Evolutionary conservation across 1,140 invertebrate genomes (phyloP).

Genomic region (Monochamus saltuarius): DNA sequence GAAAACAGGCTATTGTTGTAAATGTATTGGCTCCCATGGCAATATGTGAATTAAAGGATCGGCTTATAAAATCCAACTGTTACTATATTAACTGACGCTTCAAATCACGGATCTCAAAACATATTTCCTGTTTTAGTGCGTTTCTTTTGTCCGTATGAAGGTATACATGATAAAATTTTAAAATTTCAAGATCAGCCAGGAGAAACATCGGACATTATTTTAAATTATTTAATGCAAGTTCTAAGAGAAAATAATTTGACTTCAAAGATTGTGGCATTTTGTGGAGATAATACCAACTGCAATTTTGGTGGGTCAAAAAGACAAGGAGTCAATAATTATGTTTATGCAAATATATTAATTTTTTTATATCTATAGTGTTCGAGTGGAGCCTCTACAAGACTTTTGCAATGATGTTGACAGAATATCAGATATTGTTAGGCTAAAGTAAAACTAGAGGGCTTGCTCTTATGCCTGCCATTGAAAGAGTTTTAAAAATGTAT

Average conservation of each 20-base stretch:
- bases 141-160: constrained; percentile 14
- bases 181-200: constrained; percentile 33
- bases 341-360: constrained; percentile 42
- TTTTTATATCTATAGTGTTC: constrained; percentile 30
- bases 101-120: constrained; percentile 41
- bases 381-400: constrained; percentile 5
- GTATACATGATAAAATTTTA: constrained; percentile 29
- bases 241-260: constrained; percentile 28
- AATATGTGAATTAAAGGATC: constrained; percentile 38
- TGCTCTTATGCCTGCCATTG: constrained; percentile 20
- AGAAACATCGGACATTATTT: constrained; percentile 24
- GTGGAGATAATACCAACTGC: constrained; percentile 29
- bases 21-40: constrained; percentile 34
- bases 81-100: constrained; percentile 33
- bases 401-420: too few relatives aligned
- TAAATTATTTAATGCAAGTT: constrained; percentile 28
- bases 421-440: too few relatives aligned
- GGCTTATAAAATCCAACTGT: constrained; percentile 39
- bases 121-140: constrained; percentile 34
- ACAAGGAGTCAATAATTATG: constrained; percentile 29
- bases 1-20: constrained; percentile 42
- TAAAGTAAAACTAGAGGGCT: too few relatives aligned
- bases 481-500: constrained; percentile 27
- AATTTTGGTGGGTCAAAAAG: constrained; percentile 27
- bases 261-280: constrained; percentile 32